These are phyloP conservation scores for Molossus molossus DNA, from an alignment of 2,797 vertebrate species.

Conservation along the genomic window DNA sequence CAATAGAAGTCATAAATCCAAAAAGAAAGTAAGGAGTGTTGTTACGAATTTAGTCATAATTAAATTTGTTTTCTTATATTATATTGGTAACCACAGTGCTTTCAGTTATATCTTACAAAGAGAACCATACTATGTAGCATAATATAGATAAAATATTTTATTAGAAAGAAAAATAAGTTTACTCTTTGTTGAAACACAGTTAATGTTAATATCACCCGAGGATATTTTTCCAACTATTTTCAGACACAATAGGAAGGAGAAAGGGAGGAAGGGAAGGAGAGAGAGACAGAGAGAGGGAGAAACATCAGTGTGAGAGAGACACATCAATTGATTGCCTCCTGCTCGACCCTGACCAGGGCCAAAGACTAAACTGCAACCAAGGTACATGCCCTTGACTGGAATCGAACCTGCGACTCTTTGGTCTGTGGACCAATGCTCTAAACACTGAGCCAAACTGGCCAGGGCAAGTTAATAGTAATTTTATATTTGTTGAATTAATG, in stretches of 20 bases:
- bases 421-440: no score
- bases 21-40: not conserved
- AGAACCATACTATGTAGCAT: not conserved
- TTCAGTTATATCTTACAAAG: not conserved
- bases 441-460: no score
- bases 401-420: no score
- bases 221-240: no score
- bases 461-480: not conserved
- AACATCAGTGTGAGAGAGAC: no score
- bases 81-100: not conserved
- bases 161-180: not conserved
- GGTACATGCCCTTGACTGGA: no score
- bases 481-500: not conserved
- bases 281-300: no score
- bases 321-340: no score
- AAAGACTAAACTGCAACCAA: no score
- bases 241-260: no score
- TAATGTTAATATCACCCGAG: not conserved
- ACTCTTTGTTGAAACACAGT: not conserved
- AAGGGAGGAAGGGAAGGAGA: no score
- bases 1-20: conserved; percentile 19
- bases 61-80: conserved; percentile 1
- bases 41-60: not conserved
- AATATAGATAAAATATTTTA: not conserved
- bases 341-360: no score